Conservation (phyloP, 2,113 vertebrate species). For the Manacus vitellinus region DNA sequence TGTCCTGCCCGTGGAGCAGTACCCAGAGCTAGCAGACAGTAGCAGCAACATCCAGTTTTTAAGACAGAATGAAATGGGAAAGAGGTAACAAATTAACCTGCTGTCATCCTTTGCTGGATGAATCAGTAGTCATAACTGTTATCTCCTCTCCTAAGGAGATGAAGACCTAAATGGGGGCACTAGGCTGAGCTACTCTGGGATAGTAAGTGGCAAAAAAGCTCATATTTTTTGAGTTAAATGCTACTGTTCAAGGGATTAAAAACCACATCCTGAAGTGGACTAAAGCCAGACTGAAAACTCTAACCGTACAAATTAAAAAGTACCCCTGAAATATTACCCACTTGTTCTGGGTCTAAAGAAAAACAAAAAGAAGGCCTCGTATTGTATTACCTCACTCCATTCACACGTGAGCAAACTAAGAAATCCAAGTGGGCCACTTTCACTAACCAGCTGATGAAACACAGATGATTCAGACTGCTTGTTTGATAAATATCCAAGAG, state of each 20-base stretch:
- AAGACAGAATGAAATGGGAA: conserved; percentile 99
- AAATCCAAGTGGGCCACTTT: conserved; percentile 74
- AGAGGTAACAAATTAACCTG: conserved; percentile 95
- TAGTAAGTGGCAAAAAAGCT: conserved; percentile 80
- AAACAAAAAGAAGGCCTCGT: conserved; percentile 74
- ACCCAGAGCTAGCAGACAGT: conserved; percentile 98
- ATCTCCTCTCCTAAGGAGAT: conserved; percentile 95
- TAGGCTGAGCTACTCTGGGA: conserved; percentile 92
- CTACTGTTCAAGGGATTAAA: conserved; percentile 74
- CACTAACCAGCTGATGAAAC: conserved; percentile 75
- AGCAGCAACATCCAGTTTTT: conserved; percentile 99
- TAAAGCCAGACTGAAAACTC: conserved; percentile 84
- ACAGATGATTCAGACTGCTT: conserved; percentile 72
- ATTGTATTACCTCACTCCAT: conserved; percentile 80
- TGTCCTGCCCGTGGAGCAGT: conserved; percentile 96
- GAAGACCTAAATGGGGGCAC: conserved; percentile 90
- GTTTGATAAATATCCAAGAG: conserved; percentile 75
- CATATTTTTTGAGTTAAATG: conserved; percentile 86
- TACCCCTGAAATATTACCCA: conserved; percentile 97
- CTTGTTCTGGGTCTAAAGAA: conserved; percentile 93
- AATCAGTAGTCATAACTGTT: conserved; percentile 81
- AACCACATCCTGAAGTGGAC: conserved; percentile 79
- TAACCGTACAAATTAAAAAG: conserved; percentile 78
- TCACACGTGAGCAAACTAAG: conserved; percentile 76
- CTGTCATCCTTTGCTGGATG: conserved; percentile 82